Evolutionary conservation across 1,140 invertebrate species (phyloP).

Genomic region (Hetaerina americana): DNA sequence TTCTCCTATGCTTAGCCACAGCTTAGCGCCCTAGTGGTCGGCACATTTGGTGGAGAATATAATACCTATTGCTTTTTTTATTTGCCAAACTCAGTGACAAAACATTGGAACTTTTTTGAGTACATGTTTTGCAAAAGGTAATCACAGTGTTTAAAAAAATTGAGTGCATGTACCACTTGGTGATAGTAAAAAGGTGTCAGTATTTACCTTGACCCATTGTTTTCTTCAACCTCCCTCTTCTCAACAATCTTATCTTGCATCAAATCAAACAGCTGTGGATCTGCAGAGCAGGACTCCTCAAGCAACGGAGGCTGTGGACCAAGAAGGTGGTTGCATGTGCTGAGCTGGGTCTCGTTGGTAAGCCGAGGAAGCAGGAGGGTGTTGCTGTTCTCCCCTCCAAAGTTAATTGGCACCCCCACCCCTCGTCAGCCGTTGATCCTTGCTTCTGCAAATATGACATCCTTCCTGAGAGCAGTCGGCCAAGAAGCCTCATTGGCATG

Average conservation of each 20-base stretch:
- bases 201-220: constrained; percentile 19
- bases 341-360: constrained; percentile 22
- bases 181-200: constrained; percentile 14
- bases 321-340: constrained; percentile 68
- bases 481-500: neutral
- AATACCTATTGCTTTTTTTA: too few relatives aligned
- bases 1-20: too few relatives aligned
- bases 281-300: constrained; percentile 60
- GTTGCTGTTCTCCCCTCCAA: neutral
- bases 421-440: neutral
- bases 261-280: constrained; percentile 48
- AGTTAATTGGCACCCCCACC: neutral
- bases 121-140: too few relatives aligned
- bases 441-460: neutral
- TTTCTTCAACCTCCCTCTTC: constrained; percentile 6
- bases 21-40: too few relatives aligned
- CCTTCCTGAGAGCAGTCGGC: neutral
- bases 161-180: too few relatives aligned
- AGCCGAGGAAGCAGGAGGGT: neutral
- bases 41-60: too few relatives aligned
- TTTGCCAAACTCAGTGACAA: too few relatives aligned
- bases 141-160: too few relatives aligned
- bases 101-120: too few relatives aligned
- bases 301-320: constrained; percentile 41
- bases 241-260: constrained; percentile 25